Evolutionary conservation across 2,113 vertebrate species (phyloP).

Genomic region (Cyanoliseus patagonus): DNA sequence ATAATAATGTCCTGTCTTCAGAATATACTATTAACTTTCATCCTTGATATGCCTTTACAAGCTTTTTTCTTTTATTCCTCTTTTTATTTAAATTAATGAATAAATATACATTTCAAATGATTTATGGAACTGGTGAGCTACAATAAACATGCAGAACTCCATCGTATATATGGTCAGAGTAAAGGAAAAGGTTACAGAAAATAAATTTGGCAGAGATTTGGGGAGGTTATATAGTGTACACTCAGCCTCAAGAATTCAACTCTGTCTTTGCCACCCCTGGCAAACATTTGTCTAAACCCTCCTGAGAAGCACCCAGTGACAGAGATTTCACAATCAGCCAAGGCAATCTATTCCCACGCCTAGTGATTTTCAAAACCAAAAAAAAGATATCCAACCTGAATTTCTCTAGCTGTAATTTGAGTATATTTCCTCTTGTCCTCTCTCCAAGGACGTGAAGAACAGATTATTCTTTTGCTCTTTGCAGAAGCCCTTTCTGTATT

Average conservation of each 20-base stretch:
- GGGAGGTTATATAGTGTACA: not conserved
- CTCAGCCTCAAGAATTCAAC: not conserved
- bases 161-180: not conserved
- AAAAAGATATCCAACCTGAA: not conserved
- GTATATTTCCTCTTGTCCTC: not conserved
- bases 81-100: not conserved
- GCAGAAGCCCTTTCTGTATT: not conserved
- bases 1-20: not conserved
- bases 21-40: not conserved
- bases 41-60: not conserved
- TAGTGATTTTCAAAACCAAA: not conserved
- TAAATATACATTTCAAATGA: not conserved
- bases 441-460: slow-evolving; percentile 11
- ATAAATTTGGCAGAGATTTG: not conserved
- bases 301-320: not conserved
- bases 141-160: not conserved
- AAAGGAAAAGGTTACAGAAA: not conserved
- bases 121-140: not conserved
- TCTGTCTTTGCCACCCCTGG: not conserved
- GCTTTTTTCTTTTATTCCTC: not conserved
- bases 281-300: not conserved
- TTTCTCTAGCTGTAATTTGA: not conserved
- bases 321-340: not conserved
- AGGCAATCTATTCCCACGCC: not conserved
- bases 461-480: not conserved